phyloP scores from a whole-genome alignment of 2,797 vertebrate genomes.

The Enteromius treurensis region DNA sequence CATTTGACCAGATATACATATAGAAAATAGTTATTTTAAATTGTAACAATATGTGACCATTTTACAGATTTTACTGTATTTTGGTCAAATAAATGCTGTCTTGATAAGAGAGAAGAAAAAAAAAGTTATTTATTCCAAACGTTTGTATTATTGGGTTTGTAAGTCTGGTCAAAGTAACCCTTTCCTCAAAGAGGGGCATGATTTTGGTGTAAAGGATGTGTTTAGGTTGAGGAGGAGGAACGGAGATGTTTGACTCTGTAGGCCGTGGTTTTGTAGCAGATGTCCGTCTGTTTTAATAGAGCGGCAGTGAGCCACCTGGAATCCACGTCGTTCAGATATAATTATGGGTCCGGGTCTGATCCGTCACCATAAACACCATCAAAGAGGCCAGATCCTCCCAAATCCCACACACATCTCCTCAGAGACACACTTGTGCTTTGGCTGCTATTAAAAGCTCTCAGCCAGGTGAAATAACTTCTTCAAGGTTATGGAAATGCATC shows the following conservation, averaged over 20 bases:
- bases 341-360: constrained; percentile 68
- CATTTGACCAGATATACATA: neutral
- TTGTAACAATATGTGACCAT: neutral
- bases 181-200: neutral
- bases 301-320: constrained; percentile 71
- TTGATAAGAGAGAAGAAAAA: too few relatives aligned
- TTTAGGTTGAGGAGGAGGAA: neutral
- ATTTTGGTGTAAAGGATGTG: neutral
- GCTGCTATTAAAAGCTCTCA: constrained; percentile 54
- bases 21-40: neutral
- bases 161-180: neutral
- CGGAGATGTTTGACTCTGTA: neutral
- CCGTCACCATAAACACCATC: constrained; percentile 65
- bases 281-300: constrained; percentile 60
- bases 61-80: neutral
- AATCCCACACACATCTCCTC: constrained; percentile 65
- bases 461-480: constrained; percentile 62
- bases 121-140: too few relatives aligned
- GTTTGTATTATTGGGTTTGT: neutral
- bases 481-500: constrained; percentile 21
- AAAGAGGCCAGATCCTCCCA: constrained; percentile 65
- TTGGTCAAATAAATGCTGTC: neutral
- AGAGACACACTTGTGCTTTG: constrained; percentile 62
- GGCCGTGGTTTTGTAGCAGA: neutral
- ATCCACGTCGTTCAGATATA: constrained; percentile 60